Conservation (phyloP, 1,140 invertebrate species). For the Lucilia sericata region DNA sequence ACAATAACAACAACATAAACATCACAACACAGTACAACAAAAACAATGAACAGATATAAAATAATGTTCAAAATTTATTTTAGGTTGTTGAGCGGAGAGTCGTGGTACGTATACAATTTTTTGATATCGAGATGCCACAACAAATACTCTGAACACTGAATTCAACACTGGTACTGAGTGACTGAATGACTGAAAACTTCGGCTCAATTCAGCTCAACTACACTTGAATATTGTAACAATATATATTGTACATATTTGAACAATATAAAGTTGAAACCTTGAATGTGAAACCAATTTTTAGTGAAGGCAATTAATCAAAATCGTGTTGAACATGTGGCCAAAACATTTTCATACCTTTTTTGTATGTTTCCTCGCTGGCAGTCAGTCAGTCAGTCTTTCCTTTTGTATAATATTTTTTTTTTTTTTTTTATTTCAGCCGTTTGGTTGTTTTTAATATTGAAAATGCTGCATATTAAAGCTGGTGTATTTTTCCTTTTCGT, state of each 20-base stretch:
- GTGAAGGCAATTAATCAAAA: slow-evolving; percentile 42
- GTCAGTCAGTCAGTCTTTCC: neutral
- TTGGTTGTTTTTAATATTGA: neutral
- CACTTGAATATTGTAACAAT: neutral
- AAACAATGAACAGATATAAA: slow-evolving; percentile 3
- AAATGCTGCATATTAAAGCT: neutral
- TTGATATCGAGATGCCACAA: neutral
- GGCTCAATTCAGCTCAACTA: neutral
- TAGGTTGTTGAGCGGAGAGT: neutral
- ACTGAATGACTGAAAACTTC: neutral
- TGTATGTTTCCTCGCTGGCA: neutral
- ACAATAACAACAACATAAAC: neutral
- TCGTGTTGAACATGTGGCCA: slow-evolving; percentile 31
- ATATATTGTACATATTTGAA: neutral
- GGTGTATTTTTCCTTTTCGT: neutral
- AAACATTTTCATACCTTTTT: neutral
- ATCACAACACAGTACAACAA: neutral
- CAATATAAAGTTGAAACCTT: slow-evolving; percentile 22
- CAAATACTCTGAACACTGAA: neutral
- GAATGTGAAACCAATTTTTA: slow-evolving; percentile 30
- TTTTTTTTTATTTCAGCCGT: neutral
- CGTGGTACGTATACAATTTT: neutral
- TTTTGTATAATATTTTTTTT: neutral
- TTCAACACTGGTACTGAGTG: neutral
- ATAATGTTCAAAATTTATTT: slow-evolving; percentile 6